phyloP scores from a whole-genome alignment of 2,797 vertebrate genomes.

The Emydoidea blandingii region DNA sequence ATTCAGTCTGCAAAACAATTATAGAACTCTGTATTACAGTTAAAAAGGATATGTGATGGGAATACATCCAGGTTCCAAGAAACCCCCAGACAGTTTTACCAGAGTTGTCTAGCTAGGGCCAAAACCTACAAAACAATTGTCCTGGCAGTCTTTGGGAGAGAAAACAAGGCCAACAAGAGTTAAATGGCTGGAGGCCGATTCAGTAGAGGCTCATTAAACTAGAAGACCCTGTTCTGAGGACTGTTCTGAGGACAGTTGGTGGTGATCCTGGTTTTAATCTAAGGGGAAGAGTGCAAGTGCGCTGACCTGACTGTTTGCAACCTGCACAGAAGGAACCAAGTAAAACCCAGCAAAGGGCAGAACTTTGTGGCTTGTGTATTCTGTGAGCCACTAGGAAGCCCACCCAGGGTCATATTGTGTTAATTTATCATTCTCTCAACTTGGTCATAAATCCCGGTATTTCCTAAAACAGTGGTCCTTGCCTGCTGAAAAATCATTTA shows the following conservation, averaged over 20 bases:
- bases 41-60: neutral
- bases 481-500: neutral
- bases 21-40: neutral
- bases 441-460: neutral
- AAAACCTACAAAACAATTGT: neutral
- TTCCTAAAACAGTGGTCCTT: neutral
- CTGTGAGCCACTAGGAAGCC: neutral
- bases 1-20: neutral
- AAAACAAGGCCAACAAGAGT: neutral
- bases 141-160: neutral
- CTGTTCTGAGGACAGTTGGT: neutral
- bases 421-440: neutral
- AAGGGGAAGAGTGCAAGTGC: neutral
- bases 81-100: neutral
- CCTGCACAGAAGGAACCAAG: neutral
- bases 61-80: neutral
- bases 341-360: neutral
- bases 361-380: neutral
- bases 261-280: neutral
- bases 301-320: neutral
- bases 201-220: neutral
- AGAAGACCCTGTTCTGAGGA: neutral
- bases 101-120: neutral
- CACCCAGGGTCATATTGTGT: neutral
- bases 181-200: neutral